phyloP scores from a whole-genome alignment of 2,888 invertebrate genomes.

The Drepana falcataria region DNA sequence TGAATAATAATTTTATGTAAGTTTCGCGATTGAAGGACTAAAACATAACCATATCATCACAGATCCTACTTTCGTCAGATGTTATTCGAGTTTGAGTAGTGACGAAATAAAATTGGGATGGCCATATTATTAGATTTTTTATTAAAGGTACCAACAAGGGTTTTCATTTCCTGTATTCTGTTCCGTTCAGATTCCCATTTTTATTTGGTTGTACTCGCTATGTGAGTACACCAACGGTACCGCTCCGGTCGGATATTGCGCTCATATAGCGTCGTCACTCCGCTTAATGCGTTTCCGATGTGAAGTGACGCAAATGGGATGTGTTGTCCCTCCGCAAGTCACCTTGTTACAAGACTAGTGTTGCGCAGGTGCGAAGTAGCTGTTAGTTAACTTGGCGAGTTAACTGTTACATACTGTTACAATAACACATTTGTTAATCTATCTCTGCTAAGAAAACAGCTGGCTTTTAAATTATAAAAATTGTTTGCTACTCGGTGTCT shows the following conservation, averaged over 20 bases:
- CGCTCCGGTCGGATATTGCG: conserved; percentile 67
- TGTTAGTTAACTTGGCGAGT: conserved; percentile 26
- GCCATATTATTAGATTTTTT: too few relatives aligned
- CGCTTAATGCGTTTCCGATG: conserved; percentile 73
- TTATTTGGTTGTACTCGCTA: neutral
- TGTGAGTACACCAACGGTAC: conserved; percentile 17
- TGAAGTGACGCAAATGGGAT: conserved; percentile 71
- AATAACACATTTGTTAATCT: conserved; percentile 5
- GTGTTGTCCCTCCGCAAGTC: conserved; percentile 46
- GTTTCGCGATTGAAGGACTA: too few relatives aligned
- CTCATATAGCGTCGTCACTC: conserved; percentile 58
- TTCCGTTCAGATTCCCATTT: neutral
- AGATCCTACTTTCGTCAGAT: too few relatives aligned
- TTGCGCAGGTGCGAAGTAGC: conserved; percentile 35
- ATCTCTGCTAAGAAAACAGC: neutral
- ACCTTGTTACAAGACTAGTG: conserved; percentile 13
- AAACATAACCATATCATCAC: too few relatives aligned
- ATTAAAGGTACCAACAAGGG: too few relatives aligned
- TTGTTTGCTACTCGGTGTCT: too few relatives aligned
- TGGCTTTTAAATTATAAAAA: neutral
- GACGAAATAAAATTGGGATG: too few relatives aligned
- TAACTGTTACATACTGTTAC: conserved; percentile 14
- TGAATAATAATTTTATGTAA: too few relatives aligned
- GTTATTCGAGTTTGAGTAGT: too few relatives aligned
- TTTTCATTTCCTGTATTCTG: too few relatives aligned